Base-by-base conservation (phyloP, 2,797 vertebrate species). In the Holocentrus rufus region DNA sequence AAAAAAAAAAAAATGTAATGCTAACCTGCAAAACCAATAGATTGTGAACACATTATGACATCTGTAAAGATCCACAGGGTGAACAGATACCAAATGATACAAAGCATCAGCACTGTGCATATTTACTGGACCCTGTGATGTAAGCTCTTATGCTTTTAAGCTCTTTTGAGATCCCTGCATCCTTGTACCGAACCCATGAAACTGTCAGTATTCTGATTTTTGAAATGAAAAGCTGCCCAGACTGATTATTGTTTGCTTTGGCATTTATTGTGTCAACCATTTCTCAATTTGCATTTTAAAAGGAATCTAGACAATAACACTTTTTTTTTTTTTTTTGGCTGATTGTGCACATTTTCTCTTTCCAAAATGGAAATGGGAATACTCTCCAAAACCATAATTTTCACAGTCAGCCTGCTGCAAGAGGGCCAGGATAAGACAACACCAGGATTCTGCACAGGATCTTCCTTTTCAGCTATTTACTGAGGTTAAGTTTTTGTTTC, bases 21-120 rank as follows among this genome's bases (percentile, higher is more conserved):
- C 36, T 67, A 73, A 68, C 57, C 67, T 88, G 72, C 79, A 79
- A 74, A 71, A 27, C 64, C 80, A 76, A 60, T 64, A 81, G 36
- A 87, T 82, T 56, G 62, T 60, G 66, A 30, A 84, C 65, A 57
- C 64, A 76, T 84, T 74, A 68, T 73, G 23, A 77, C 61, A 78
- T 69, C 39, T 1, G 5, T 60, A 80, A 57, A 70, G 58, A 78
- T 83, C 57, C 77, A 76, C 57, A 46, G 61, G 58, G 59, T 25
- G 22, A 72, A 70, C 55, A 74, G 4, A 64, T 6, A 53, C 1
- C 46, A 39, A 6, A 69, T 27, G 65, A 20, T 57, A 54, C 42
- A 49, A 50, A 67, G 52, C 52, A 56, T 18, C 70, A 63, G 72
- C 70, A 69, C 25, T 54, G 47, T 72, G 80, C 72, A 83, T 49